Conservation (phyloP, 2,113 vertebrate species). For the Coreoperca whiteheadi region DNA sequence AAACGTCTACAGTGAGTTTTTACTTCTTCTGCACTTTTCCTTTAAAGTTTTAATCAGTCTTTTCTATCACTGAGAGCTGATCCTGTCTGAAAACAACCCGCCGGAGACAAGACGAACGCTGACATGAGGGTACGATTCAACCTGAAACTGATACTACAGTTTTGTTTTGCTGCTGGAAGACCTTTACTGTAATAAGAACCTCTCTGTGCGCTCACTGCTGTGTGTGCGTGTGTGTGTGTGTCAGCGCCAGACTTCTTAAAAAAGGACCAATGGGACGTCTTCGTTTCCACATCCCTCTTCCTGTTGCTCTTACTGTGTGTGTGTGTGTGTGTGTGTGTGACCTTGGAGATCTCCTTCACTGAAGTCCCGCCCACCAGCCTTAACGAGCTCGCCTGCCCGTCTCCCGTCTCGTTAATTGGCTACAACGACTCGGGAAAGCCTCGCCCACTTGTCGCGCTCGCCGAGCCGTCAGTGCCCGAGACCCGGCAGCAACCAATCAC, state of each 20-base stretch:
- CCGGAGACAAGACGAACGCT: neutral
- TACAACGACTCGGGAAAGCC: neutral
- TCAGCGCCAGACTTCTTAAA: constrained; percentile 22
- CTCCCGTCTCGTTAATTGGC: constrained; percentile 11
- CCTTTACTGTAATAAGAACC: constrained; percentile 52
- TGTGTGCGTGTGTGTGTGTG: constrained; percentile 13
- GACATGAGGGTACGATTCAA: neutral
- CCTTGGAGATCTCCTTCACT: constrained; percentile 41
- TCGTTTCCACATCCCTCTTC: constrained; percentile 21
- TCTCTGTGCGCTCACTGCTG: constrained; percentile 28
- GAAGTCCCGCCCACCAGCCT: neutral
- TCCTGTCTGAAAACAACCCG: neutral
- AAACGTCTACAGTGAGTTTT: too few species aligned
- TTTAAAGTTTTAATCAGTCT: neutral
- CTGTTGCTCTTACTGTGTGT: constrained; percentile 4
- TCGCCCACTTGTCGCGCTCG: neutral
- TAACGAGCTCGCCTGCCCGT: constrained; percentile 2
- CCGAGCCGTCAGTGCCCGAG: neutral
- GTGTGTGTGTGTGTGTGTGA: constrained; percentile 24
- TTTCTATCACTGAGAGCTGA: neutral
- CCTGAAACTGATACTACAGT: neutral
- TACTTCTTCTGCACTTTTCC: neutral
- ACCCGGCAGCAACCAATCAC: neutral
- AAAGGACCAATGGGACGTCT: constrained; percentile 47
- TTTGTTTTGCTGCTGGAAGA: constrained; percentile 3